Percentiles rank a stretch among this genome's conserved stretches.
Evolutionary conservation across 2,797 vertebrate genomes (phyloP).

Genomic region (Ctenosaura bakeri): DNA sequence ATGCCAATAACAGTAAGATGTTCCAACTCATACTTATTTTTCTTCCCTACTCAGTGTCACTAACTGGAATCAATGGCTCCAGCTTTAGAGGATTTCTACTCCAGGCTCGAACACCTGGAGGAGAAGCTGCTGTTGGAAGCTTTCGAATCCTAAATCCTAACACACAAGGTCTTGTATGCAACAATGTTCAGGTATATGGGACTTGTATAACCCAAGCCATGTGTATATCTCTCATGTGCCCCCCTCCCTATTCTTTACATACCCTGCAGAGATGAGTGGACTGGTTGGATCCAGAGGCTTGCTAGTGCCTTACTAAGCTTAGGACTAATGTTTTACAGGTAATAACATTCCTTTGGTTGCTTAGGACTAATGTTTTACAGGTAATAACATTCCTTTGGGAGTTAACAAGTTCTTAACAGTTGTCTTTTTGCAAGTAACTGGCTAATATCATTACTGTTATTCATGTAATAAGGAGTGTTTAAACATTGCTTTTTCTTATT

Average conservation of each 20-base stretch:
- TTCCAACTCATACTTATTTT: neutral
- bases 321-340: too few relatives aligned
- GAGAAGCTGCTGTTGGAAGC: slow-evolving; percentile 65
- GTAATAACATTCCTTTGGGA: too few relatives aligned
- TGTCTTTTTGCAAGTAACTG: too few relatives aligned
- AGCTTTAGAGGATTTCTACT: slow-evolving; percentile 81
- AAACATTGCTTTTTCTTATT: too few relatives aligned
- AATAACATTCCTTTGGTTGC: too few relatives aligned
- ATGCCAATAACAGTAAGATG: neutral
- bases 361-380: too few relatives aligned
- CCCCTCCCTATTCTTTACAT: neutral
- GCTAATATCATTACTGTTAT: too few relatives aligned
- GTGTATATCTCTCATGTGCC: neutral
- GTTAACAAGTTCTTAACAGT: too few relatives aligned
- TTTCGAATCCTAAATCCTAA: slow-evolving; percentile 53
- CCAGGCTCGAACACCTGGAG: slow-evolving; percentile 72
- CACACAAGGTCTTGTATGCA: slow-evolving; percentile 71
- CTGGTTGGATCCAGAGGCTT: neutral
- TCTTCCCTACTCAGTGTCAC: slow-evolving; percentile 67
- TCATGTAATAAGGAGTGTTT: too few relatives aligned
- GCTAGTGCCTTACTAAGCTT: too few relatives aligned
- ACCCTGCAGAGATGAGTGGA: neutral
- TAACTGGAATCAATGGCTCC: slow-evolving; percentile 46
- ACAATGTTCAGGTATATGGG: slow-evolving; percentile 69
- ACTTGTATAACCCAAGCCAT: neutral